Conservation (phyloP, 2,797 vertebrate species). For the Otus scops region DNA sequence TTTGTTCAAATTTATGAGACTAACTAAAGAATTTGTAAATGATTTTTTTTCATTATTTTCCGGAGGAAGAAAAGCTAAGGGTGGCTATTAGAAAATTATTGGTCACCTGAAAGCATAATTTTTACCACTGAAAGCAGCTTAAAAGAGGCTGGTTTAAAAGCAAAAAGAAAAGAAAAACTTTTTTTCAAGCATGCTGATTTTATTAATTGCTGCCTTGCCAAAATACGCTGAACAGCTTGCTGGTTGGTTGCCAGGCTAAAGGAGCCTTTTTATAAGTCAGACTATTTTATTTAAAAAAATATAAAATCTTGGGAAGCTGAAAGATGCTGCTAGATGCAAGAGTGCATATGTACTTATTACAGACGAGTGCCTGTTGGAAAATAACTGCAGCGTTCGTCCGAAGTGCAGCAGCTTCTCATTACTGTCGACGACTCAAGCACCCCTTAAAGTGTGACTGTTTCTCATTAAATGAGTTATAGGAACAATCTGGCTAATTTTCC, state of each 20-base stretch:
- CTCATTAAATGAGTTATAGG: neutral
- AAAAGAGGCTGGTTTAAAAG: neutral
- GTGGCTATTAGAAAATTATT: neutral
- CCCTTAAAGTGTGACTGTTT: neutral
- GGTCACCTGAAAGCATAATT: neutral
- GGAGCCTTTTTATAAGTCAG: neutral
- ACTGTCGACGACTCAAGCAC: neutral
- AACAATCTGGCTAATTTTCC: neutral
- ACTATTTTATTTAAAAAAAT: neutral
- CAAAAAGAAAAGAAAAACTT: neutral
- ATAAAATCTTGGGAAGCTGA: neutral
- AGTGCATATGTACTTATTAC: neutral
- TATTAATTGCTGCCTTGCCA: neutral
- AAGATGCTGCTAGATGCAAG: neutral
- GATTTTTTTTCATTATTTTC: neutral
- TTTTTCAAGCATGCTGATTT: neutral
- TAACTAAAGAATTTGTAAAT: neutral
- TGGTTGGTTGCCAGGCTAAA: neutral
- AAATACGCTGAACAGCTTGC: neutral
- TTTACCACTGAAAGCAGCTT: neutral
- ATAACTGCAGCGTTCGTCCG: neutral
- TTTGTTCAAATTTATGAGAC: neutral
- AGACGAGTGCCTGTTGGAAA: neutral
- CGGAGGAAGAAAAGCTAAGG: neutral
- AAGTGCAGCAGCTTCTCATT: neutral